Percentiles rank a stretch among this genome's conserved stretches.
phyloP scores from a whole-genome alignment of 2,797 vertebrate species.

The Dromococcyx pavoninus region DNA sequence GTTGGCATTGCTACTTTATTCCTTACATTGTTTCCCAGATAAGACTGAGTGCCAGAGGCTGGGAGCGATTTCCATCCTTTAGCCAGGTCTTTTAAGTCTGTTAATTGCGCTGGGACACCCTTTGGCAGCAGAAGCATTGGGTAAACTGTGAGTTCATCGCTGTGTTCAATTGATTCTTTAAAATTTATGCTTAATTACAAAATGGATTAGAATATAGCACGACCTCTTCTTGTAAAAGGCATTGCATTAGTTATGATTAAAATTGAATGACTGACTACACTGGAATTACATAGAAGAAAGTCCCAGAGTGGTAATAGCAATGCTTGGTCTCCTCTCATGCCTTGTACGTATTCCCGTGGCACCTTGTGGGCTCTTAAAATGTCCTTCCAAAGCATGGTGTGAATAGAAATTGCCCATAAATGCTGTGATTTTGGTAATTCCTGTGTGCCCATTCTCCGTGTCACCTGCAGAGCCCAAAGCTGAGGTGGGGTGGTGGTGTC shows the following conservation, averaged over 20 bases:
- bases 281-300: background rate
- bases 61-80: background rate
- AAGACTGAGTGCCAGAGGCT: background rate
- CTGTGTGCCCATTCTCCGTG: background rate
- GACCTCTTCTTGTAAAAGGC: constrained; percentile 57
- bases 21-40: background rate
- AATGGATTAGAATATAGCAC: constrained; percentile 8
- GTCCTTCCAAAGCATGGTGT: background rate
- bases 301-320: background rate
- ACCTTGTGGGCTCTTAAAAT: background rate
- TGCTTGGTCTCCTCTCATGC: background rate
- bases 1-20: background rate
- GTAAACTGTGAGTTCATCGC: background rate
- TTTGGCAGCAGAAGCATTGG: background rate
- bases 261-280: constrained; percentile 27
- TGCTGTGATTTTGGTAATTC: background rate
- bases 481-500: background rate
- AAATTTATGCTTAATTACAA: constrained; percentile 53
- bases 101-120: background rate
- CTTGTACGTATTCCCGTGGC: background rate
- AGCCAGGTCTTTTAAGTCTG: background rate
- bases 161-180: constrained; percentile 19
- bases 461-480: background rate
- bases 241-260: constrained; percentile 45
- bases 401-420: background rate